Base-by-base conservation (phyloP, 2,113 vertebrate genomes). In the Cheirogaleus medius region DNA sequence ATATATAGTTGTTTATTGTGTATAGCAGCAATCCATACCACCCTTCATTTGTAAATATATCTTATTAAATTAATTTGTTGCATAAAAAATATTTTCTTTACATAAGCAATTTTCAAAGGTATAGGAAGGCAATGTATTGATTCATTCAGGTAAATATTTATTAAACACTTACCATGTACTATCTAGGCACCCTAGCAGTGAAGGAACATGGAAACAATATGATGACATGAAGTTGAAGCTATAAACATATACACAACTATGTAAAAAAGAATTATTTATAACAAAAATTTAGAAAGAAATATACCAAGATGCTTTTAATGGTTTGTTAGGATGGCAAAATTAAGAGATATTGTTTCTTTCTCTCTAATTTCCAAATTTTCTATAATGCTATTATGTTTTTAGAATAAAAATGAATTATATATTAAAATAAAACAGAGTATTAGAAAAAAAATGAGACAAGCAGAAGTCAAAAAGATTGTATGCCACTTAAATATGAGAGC, bases 401-500 rank as follows among this genome's bases (percentile, higher is more conserved):
- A 88, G n/a, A 63, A 66, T 92, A 54, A 92, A 92, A 60, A 52
- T 52, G 2, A 14, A 52, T 89, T 84, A 73, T 2, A 27, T 77
- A 39, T 87, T 89, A 86, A 91, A 93, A 92, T 83, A 32, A 96
- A 92, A 84, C 37, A 89, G 20, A 81, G 88, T 60, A 76, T 71
- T 92, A 76, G 84, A 34, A 71, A 68, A 68, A 68, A 89, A 87
- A 47, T 92, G 60, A 92, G 56, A 54, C 23, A 68, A 73, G 17
- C n/a, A 68, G 49, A 82, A 78, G 18, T 95, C 37, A 60, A 78
- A 81, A 83, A 83, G 69, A 82, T 44, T 29, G 29, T 78, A n/a
- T 74, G 15, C 54, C 27, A 39, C 42, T 96, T 89, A 12, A 23
- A 64, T 83, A 52, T 27, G 15, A 76, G 13, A 49, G 60, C 56